Evolutionary conservation across 2,113 vertebrate genomes (phyloP).

Genomic region (Panurus biarmicus): DNA sequence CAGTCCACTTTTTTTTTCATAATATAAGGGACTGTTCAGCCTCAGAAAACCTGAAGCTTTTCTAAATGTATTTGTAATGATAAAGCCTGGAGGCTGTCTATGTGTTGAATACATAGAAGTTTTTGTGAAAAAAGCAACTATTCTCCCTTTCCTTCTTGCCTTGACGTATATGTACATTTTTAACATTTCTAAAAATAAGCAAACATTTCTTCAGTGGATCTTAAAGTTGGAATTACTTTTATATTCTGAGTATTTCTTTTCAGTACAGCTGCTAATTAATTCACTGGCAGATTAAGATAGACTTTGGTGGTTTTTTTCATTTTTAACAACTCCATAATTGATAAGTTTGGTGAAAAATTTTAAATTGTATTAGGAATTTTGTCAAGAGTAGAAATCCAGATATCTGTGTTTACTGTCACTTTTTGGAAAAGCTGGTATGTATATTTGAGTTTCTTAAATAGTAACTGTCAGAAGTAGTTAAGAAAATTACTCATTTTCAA

Average conservation of each 20-base stretch:
- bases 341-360: background rate
- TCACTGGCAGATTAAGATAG: background rate
- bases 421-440: background rate
- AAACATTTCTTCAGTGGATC: background rate
- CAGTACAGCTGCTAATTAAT: background rate
- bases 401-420: background rate
- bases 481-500: background rate
- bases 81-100: background rate
- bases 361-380: background rate
- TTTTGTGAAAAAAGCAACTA: background rate
- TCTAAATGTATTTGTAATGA: background rate
- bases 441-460: background rate
- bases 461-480: background rate
- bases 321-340: background rate
- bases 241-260: background rate
- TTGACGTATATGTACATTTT: background rate
- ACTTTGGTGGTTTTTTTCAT: fast-evolving
- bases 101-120: background rate
- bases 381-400: background rate
- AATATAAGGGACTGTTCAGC: background rate
- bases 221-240: background rate
- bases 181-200: background rate
- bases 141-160: background rate
- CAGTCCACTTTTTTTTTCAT: background rate
- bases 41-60: background rate